Evolutionary conservation across 2,888 invertebrate genomes (phyloP), one percentile per base, ranked within the genome.

Genomic region (Ophion costatus): DNA sequence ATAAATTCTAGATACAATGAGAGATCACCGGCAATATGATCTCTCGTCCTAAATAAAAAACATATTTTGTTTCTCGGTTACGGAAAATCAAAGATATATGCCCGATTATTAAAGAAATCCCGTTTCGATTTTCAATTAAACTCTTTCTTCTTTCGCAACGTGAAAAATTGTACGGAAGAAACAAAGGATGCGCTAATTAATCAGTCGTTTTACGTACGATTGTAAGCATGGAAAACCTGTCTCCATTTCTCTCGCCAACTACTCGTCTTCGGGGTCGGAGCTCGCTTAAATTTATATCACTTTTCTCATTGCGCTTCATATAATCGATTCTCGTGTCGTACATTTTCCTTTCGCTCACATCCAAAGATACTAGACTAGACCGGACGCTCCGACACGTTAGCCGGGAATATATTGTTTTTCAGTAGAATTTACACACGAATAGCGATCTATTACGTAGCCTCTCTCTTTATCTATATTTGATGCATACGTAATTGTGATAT

Each of bases 191-290:
- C 80, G 38, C 66, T 73, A 69, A 61, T 78, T 83, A 82, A 73
- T 85, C 84, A 85, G 84, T 85, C 84, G 67, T 76, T 85, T 82
- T 76, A 74, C 64, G 63, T 81, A 74, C 61, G 69, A 59, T 11
- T 42, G 33, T 74, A 78, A 82, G 82, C 84, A 81, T 81, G 81
- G 74, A 82, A 84, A 84, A 84, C 73, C 69, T 78, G 78, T 6
- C 9, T 14, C n/a, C 51, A 45, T 73, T 69, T 64, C 24, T 74
- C 42, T 22, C 63, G 14, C 67, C 45, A 70, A 17, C 22, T 73
- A 69, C 4, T 57, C 73, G 24, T 11, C 38, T 73, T 24, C 45
- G 14, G 22, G 11, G 10, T 66, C 77, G 56, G 66, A 38, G 42
- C 29, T 79, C 11, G 29, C 61, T 79, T 75, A 75, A 70, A 79